Evolutionary conservation across 2,888 invertebrate genomes (phyloP), one percentile per base, ranked within the genome.

Genomic region (Agonum fuliginosum): DNA sequence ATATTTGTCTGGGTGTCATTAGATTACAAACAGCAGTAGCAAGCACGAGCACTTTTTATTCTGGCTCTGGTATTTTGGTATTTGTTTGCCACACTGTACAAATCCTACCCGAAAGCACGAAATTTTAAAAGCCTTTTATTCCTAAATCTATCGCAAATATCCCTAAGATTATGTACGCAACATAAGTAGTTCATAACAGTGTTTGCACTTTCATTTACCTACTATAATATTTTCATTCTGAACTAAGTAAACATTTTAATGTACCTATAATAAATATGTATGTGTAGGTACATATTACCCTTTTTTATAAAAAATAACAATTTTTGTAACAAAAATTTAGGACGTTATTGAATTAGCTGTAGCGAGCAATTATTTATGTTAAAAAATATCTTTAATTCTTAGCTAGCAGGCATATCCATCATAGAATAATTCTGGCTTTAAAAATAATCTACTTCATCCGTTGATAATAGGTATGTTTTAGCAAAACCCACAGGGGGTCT

Each of bases 1-100:
- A 67, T 67, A 67, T 67, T 67, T 67, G 43, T 20, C n/a, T 14
- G 37, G n/a, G 67, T 67, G 43, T 67, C 67, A 67, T 67, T 67
- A 67, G 41, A 67, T 67, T 67, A 67, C 58, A 30, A 62, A 17
- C 58, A 30, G 41, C 10, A 41, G 58, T 10, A 58, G 20, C 41
- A 22, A 41, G 19, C 41, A 20, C 41, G 12, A 41, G 67, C 41
- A 41, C 30, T 30, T 62, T 62, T 62, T 54, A 54, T 54, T 54
- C 54, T 12, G 24, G 24, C 17, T 17, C n/a, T n/a, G n/a, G n/a
- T n/a, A n/a, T n/a, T n/a, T n/a, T 3, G 58, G 30, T 62, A 62
- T 62, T 62, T 62, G 30, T 30, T 30, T 62, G 58, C 30, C 58
- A 30, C 58, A 30, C 58, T 34, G 34, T 17, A 17, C 30, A 62